phyloP scores from a whole-genome alignment of 2,888 invertebrate species.

The Oasisia sp. region DNA sequence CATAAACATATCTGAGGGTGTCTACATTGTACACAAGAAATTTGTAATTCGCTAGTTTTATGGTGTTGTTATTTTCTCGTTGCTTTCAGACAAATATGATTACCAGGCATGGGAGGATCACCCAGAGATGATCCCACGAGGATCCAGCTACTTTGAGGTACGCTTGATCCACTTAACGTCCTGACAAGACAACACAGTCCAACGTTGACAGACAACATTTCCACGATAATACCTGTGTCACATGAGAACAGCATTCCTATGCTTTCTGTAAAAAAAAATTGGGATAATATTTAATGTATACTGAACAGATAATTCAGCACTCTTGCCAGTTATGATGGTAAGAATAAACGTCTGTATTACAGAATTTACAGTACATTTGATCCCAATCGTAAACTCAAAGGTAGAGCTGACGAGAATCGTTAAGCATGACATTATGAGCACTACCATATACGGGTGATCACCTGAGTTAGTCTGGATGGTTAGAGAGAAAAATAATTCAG shows the following conservation, averaged over 20 bases:
- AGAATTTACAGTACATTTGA: too few species aligned
- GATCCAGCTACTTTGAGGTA: slow-evolving; percentile 56
- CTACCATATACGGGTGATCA: too few species aligned
- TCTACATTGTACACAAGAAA: too few species aligned
- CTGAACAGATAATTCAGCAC: not conserved
- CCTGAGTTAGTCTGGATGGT: too few species aligned
- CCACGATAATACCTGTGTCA: not conserved
- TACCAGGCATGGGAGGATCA: slow-evolving; percentile 55
- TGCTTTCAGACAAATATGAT: slow-evolving; percentile 51
- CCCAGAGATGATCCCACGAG: slow-evolving; percentile 54
- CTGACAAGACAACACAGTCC: not conserved
- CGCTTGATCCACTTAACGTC: slow-evolving; percentile 14
- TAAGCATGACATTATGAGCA: too few species aligned
- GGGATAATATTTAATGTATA: not conserved
- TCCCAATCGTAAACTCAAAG: too few species aligned
- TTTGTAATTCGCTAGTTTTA: too few species aligned
- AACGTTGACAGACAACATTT: not conserved
- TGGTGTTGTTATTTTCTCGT: too few species aligned
- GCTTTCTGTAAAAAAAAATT: not conserved
- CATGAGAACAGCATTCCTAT: not conserved
- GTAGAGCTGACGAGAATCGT: too few species aligned
- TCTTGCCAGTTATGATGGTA: not conserved
- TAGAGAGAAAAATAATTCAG: too few species aligned
- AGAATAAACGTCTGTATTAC: slow-evolving; percentile 18
- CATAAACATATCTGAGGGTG: too few species aligned